Percentiles rank a stretch among this genome's conserved stretches.
Evolutionary conservation across 2,113 vertebrate genomes (phyloP).

Genomic region (Microtus pennsylvanicus): DNA sequence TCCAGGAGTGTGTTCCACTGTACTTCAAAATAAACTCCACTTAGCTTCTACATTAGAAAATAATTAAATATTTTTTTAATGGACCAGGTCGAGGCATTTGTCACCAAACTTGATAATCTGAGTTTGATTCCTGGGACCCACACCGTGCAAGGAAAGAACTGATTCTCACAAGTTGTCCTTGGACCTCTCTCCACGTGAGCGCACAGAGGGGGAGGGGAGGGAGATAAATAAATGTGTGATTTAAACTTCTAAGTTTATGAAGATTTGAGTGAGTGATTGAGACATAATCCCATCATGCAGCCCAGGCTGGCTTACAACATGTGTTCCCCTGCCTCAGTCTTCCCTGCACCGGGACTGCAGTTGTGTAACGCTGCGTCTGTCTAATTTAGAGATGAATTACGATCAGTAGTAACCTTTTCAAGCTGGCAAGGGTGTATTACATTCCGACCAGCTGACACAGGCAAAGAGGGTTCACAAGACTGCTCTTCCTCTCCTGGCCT

Average conservation of each 20-base stretch:
- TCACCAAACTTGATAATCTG: neutral
- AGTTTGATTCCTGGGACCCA: neutral
- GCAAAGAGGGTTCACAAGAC: neutral
- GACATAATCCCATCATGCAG: neutral
- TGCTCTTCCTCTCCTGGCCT: slow-evolving; percentile 16
- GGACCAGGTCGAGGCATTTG: neutral
- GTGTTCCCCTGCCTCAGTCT: neutral
- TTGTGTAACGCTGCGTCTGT: neutral
- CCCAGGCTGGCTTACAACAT: neutral
- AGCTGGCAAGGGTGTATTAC: slow-evolving; percentile 6
- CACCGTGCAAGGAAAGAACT: neutral
- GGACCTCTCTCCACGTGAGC: neutral
- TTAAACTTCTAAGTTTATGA: slow-evolving; percentile 30
- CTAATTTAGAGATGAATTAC: slow-evolving; percentile 24
- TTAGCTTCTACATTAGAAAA: neutral
- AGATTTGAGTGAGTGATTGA: neutral
- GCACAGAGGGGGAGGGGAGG: neutral
- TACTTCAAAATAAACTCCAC: neutral
- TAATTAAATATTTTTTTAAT: neutral
- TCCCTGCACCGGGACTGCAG: neutral
- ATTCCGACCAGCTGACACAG: slow-evolving; percentile 30
- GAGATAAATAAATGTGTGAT: neutral
- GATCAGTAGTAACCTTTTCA: neutral
- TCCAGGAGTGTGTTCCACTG: neutral
- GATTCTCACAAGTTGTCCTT: neutral